Percentiles rank a stretch among this genome's conserved stretches.
phyloP scores from a whole-genome alignment of 2,797 vertebrate genomes.

The Periophthalmus magnuspinnatus region DNA sequence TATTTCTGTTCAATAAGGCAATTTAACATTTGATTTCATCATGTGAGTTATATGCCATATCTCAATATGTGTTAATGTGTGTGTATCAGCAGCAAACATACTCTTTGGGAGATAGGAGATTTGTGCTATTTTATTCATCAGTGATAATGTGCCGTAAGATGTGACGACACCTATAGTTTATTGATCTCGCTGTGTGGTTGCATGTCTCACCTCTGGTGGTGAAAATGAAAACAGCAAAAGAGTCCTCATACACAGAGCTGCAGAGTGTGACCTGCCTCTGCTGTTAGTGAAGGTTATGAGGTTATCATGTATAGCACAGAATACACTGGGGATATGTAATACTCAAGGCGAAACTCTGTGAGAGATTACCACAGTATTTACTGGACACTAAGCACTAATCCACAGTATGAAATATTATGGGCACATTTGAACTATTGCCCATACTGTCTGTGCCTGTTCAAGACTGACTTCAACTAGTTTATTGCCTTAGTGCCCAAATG shows the following conservation, averaged over 20 bases:
- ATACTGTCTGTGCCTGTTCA: constrained; percentile 21
- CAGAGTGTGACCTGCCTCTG: constrained; percentile 14
- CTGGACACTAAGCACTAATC: constrained; percentile 35
- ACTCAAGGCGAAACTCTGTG: constrained; percentile 2
- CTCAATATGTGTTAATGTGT: constrained; percentile 16
- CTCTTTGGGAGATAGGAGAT: constrained; percentile 46
- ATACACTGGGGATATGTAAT: not conserved
- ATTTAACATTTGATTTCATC: constrained; percentile 13
- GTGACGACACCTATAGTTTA: constrained; percentile 67
- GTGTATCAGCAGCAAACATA: constrained; percentile 37
- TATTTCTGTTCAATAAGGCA: not conserved
- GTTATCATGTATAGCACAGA: not conserved
- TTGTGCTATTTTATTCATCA: constrained; percentile 76
- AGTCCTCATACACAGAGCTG: constrained; percentile 24
- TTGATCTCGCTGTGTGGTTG: constrained; percentile 71
- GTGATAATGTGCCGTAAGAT: constrained; percentile 72
- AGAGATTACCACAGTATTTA: constrained; percentile 30
- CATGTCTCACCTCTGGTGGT: constrained; percentile 59
- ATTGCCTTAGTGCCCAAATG: constrained; percentile 79
- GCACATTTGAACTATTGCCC: constrained; percentile 36
- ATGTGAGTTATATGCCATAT: not conserved
- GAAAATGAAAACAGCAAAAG: constrained; percentile 23
- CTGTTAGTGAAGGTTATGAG: constrained; percentile 6
- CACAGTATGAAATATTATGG: constrained; percentile 36
- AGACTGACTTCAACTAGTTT: constrained; percentile 58